Base-by-base conservation (phyloP, 1,140 invertebrate genomes). In the Calycopis cecrops region DNA sequence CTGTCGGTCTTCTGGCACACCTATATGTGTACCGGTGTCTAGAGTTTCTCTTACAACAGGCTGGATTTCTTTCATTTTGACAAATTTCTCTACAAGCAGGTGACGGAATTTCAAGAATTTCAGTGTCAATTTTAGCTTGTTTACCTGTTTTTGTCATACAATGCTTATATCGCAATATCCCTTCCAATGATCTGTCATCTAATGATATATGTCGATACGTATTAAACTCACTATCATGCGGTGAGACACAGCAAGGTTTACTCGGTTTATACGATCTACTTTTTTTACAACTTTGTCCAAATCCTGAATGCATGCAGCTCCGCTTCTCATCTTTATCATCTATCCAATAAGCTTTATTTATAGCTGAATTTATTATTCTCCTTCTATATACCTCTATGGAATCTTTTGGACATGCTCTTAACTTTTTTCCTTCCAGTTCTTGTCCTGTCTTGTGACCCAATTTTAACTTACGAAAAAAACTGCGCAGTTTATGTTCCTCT, bases 321-420 rank as follows among this genome's bases (percentile, higher is more conserved):
- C n/a, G n/a, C n/a, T 28, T 33, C 6, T 44, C n/a, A 28, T 54
- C 18, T 18, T 57, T 52, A 40, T 60, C 56, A 4, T 18, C 9
- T 16, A 50, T 14, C 79, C 79, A 82, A 48, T 67, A 72, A 1
- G 64, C 60, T 52, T 69, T 79, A 38, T 71, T 65, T 14, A 64
- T 71, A 2, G 18, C 14, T 21, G 73, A 71, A 35, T 83, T 76
- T 8, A 75, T 48, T 56, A 69, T 75, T 40, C 80, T 59, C 38
- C 57, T 70, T 53, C 71, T 81, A 35, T 60, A 71, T n/a, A 84
- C 80, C 63, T 79, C 75, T 4, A 79, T 38, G 0, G 80, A 84
- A 61, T 84, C 78, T 58, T 84, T 84, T n/a, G 76, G 76, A 0
- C 62, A 38, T 0, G 67, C 35, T 35, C 75, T 69, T 37, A 37